Base-by-base conservation (phyloP, 2,113 vertebrate species). In the Malurus cyaneus region DNA sequence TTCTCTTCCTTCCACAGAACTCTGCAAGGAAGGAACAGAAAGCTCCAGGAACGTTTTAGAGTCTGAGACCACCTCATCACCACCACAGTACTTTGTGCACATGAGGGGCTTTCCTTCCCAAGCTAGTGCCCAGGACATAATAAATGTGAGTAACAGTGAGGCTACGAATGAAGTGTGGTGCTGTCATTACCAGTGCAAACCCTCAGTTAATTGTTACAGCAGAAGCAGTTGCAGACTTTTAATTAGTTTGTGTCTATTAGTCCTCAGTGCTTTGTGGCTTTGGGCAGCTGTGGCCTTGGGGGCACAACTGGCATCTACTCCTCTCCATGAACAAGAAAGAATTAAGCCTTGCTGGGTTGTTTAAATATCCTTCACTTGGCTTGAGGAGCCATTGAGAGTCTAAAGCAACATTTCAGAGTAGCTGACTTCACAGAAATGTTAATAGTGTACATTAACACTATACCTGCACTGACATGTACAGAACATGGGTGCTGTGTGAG, bases 51-150 rank as follows among this genome's bases (percentile, higher is more conserved):
- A 88, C 1, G 2, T 78, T 74, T 64, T 18, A 10, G 97, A 98
- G 53, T 80, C 96, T 15, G 80, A 66, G 62, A 71, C 5, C 2
- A 8, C 72, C 76, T 57, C 82, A 0, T 34, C 86, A 0, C 32
- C 93, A 14, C 76, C 83, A 0, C 53, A 59, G 15, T 98, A 98
- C 81, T 97, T 96, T 80, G 94, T 99, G 80, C 99, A 98, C 61
- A 69, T 99, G 98, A 97, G 98, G 89, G 99, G 99, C 19, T 96
- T 99, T 69, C 99, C 99, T 34, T 98, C 98, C 83, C 97, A 98
- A 50, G 97, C 95, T 19, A 98, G 97, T 7, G 98, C 97, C 72
- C 98, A 98, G 60, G 99, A 99, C 78, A 94, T 99, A n/a, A 97
- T 98, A 59, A 97, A 98, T 31, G 99, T 99, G 89, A 96, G 98